phyloP scores from a whole-genome alignment of 2,113 vertebrate species.

The Bufo gargarizans region DNA sequence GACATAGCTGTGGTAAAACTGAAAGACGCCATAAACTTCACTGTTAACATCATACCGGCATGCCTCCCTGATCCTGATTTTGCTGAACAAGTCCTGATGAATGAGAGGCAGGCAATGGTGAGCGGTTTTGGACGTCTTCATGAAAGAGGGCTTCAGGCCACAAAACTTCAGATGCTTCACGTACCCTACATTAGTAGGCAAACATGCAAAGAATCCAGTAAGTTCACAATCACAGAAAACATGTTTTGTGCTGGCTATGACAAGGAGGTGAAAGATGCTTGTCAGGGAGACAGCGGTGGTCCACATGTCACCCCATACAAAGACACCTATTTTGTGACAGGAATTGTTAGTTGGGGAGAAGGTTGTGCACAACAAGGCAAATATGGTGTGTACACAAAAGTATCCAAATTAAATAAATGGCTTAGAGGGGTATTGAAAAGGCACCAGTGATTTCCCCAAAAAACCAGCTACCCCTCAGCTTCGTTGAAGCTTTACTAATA shows the following conservation, averaged over 20 bases:
- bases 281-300: slow-evolving; percentile 93
- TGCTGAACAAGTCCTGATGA: slow-evolving; percentile 87
- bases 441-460: not conserved
- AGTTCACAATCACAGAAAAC: slow-evolving; percentile 73
- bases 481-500: not conserved
- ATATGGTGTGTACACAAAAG: slow-evolving; percentile 90
- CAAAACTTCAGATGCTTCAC: slow-evolving; percentile 76
- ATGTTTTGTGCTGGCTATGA: slow-evolving; percentile 97
- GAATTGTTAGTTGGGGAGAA: slow-evolving; percentile 95
- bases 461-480: not conserved
- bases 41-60: slow-evolving; percentile 77
- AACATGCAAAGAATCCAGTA: slow-evolving; percentile 83
- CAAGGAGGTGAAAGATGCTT: slow-evolving; percentile 78
- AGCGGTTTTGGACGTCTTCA: slow-evolving; percentile 87
- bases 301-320: slow-evolving; percentile 87
- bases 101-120: slow-evolving; percentile 71
- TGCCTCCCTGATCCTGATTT: slow-evolving; percentile 86
- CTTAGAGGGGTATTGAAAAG: slow-evolving; percentile 67
- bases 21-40: slow-evolving; percentile 77
- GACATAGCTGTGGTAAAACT: slow-evolving; percentile 91
- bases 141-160: slow-evolving; percentile 72
- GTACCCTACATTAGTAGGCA: slow-evolving; percentile 83
- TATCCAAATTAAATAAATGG: slow-evolving; percentile 85
- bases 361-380: slow-evolving; percentile 88
- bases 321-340: slow-evolving; percentile 84